Evolutionary conservation across 2,797 vertebrate genomes (phyloP).

Genomic region (Etheostoma perlongum): DNA sequence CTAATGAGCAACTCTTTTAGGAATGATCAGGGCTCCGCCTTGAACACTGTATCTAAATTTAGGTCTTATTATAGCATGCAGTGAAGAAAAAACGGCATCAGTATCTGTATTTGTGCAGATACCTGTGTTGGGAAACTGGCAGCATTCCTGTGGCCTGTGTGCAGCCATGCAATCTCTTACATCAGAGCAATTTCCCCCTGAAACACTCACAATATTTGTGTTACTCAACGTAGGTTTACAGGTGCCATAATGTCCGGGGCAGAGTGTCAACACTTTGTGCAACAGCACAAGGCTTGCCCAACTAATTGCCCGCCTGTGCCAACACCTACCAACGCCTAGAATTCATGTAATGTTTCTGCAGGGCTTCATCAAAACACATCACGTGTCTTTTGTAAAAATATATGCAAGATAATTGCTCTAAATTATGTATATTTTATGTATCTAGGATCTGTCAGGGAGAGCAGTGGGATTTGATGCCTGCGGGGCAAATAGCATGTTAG

Average conservation of each 20-base stretch:
- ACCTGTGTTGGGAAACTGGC: conserved; percentile 1
- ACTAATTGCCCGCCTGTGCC: conserved; percentile 40
- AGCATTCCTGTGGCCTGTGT: conserved; percentile 13
- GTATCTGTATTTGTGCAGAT: neutral
- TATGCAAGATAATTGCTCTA: conserved; percentile 65
- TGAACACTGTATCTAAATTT: too few species aligned
- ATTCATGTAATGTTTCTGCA: conserved; percentile 53
- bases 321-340: conserved; percentile 68
- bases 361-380: conserved; percentile 67
- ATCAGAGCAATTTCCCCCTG: conserved; percentile 54
- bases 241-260: conserved; percentile 58
- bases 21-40: too few species aligned
- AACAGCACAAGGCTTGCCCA: conserved; percentile 66
- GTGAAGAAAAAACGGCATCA: too few species aligned
- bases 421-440: conserved; percentile 61
- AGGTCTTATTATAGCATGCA: too few species aligned
- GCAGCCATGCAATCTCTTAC: conserved; percentile 56
- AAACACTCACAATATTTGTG: conserved; percentile 52
- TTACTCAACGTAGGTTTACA: conserved; percentile 64
- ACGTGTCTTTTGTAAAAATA: conserved; percentile 39
- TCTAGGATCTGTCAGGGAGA: conserved; percentile 53
- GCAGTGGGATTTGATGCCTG: conserved; percentile 57
- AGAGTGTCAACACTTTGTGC: conserved; percentile 68
- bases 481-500: conserved; percentile 71
- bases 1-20: too few species aligned